These are phyloP conservation scores for Microctonus aethiopoides DNA, from an alignment of 2,888 invertebrate species.

Conservation along the genomic window DNA sequence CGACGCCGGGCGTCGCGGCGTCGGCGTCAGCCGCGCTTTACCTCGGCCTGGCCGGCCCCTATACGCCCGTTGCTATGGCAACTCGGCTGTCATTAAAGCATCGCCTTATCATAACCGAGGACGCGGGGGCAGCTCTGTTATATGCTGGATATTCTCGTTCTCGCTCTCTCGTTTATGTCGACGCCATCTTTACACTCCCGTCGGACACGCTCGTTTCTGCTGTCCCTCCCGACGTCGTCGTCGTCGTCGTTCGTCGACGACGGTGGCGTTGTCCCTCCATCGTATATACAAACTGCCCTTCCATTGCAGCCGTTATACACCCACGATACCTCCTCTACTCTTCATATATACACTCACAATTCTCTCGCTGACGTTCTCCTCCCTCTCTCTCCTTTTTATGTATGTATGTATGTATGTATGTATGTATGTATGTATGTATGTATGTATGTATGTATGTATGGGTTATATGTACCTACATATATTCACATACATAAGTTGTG, in stretches of 20 bases:
- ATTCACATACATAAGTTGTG: not conserved
- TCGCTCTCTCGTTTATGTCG: too few species aligned
- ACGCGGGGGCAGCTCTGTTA: slow-evolving; percentile 49
- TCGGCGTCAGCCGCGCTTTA: slow-evolving; percentile 45
- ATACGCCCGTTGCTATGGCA: slow-evolving; percentile 63
- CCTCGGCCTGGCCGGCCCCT: slow-evolving; percentile 57
- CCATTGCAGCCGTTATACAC: slow-evolving; percentile 23
- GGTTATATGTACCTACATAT: not conserved
- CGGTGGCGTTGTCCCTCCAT: slow-evolving; percentile 5
- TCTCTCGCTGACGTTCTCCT: not conserved
- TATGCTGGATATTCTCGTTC: slow-evolving; percentile 39
- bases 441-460: not conserved
- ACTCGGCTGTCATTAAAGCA: slow-evolving; percentile 67
- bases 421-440: not conserved
- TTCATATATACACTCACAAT: slow-evolving; percentile 14
- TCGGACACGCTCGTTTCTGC: slow-evolving; percentile 40
- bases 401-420: not conserved
- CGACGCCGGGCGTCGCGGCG: slow-evolving; percentile 65
- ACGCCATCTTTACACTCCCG: slow-evolving; percentile 66
- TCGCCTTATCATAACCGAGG: slow-evolving; percentile 68
- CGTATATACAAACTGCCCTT: slow-evolving; percentile 19
- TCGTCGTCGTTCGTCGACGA: slow-evolving; percentile 11
- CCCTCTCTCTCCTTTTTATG: not conserved
- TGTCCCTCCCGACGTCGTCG: slow-evolving; percentile 26
- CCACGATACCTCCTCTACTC: slow-evolving; percentile 18